phyloP scores from a whole-genome alignment of 2,797 vertebrate genomes.

The Lepilemur ruficaudatus region DNA sequence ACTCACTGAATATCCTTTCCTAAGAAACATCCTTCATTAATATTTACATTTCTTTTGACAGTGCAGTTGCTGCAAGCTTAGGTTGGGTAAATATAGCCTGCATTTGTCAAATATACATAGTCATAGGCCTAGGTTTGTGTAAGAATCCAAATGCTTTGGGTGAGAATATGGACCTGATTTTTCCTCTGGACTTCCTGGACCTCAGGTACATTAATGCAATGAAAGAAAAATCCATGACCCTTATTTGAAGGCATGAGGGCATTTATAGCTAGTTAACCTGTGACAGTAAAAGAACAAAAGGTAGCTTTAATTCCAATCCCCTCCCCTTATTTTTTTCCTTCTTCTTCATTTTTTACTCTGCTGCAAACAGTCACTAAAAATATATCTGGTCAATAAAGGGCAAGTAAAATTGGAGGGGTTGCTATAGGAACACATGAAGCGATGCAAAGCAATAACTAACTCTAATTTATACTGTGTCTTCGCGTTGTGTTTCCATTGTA shows the following conservation, averaged over 20 bases:
- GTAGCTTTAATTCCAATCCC: neutral
- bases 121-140: neutral
- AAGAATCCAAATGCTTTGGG: neutral
- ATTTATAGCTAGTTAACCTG: slow-evolving; percentile 17
- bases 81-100: slow-evolving; percentile 34
- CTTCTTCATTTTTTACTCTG: slow-evolving; percentile 21
- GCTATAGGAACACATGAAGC: slow-evolving; percentile 51
- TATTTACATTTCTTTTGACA: slow-evolving; percentile 71
- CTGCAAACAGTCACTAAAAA: slow-evolving; percentile 62
- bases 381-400: slow-evolving; percentile 62
- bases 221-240: neutral
- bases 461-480: slow-evolving; percentile 52
- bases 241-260: neutral
- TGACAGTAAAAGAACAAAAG: neutral
- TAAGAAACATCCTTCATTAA: slow-evolving; percentile 55
- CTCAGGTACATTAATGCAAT: neutral
- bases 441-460: neutral
- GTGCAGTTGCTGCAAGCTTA: slow-evolving; percentile 7
- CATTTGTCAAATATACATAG: slow-evolving; percentile 12
- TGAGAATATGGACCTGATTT: neutral
- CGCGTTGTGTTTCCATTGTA: neutral
- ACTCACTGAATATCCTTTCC: slow-evolving; percentile 40
- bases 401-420: slow-evolving; percentile 60
- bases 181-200: neutral
- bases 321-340: neutral